phyloP scores from a whole-genome alignment of 1,140 invertebrate species.

The Ostrea denselamellosa region DNA sequence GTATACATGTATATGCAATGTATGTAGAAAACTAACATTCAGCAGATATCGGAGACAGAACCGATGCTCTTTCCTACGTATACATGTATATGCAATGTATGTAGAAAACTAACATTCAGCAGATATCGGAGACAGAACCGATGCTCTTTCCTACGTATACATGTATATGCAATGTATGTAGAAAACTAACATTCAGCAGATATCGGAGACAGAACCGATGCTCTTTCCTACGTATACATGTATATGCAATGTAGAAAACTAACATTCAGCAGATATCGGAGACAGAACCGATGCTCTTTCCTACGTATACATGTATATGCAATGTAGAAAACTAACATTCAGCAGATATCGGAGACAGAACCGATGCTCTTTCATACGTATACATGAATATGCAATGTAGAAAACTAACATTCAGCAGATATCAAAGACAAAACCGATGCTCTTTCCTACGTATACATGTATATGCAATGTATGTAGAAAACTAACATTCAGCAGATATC shows the following conservation, averaged over 20 bases:
- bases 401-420: slow-evolving; percentile 80
- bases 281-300: slow-evolving; percentile 84
- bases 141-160: slow-evolving; percentile 63
- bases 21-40: slow-evolving; percentile 68
- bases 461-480: not conserved
- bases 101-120: slow-evolving; percentile 72
- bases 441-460: not conserved
- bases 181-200: slow-evolving; percentile 79
- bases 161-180: not conserved
- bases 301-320: not conserved
- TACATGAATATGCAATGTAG: not conserved
- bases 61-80: slow-evolving; percentile 76
- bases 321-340: slow-evolving; percentile 68
- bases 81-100: not conserved
- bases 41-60: slow-evolving; percentile 88
- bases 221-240: not conserved
- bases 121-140: slow-evolving; percentile 89
- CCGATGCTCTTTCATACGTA: slow-evolving; percentile 76
- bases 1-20: not conserved
- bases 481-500: slow-evolving; percentile 82
- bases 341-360: slow-evolving; percentile 88
- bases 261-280: slow-evolving; percentile 83
- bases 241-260: not conserved
- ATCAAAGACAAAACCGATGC: slow-evolving; percentile 87
- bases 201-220: slow-evolving; percentile 88